Evolutionary conservation across 1,140 invertebrate genomes (phyloP), one percentile per base, ranked within the genome.

Genomic region (Leptestheria dahalacensis): DNA sequence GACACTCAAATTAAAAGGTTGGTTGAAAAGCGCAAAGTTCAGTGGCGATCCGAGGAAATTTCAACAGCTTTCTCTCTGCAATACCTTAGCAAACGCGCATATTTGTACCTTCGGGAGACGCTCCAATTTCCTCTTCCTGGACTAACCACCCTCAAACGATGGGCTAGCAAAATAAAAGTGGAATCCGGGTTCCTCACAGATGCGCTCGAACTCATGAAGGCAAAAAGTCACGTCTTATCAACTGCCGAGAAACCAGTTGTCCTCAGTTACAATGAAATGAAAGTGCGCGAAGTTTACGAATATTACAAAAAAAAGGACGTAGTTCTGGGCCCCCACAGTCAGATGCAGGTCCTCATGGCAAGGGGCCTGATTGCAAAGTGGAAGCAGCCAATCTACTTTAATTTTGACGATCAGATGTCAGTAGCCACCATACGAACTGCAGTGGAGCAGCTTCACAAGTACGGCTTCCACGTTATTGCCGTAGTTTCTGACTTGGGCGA

Each of bases 361-460:
- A 52, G 67, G 57, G 67, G 70, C 47, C 53, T 72, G 15, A 67
- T 67, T 57, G 59, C 52, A n/a, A 61, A 65, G 41, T 73, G 70
- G 72, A 70, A 71, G 55, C 72, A 73, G 60, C 66, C 64, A 11
- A 60, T 73, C 4, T 72, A 68, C 61, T 26, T 66, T 10, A 65
- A 61, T 12, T 73, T 71, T 64, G 71, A 73, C 61, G 55, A 62
- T 49, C 66, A 64, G 60, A 67, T 72, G 48, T 68, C 66, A 18
- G 63, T 65, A 62, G 60, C 18, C 63, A 70, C 59, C 48, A 63
- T 29, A 61, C 64, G 48, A 41, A 41, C 33, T 41, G n/a, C n/a
- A n/a, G n/a, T n/a, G n/a, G n/a, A n/a, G n/a, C n/a, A n/a, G 33
- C 6, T 41, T 41, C 33, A 41, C 6, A 41, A 41, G 15, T 41